Evolutionary conservation across 2,113 vertebrate genomes (phyloP).

Genomic region (Pseudopodoces humilis): DNA sequence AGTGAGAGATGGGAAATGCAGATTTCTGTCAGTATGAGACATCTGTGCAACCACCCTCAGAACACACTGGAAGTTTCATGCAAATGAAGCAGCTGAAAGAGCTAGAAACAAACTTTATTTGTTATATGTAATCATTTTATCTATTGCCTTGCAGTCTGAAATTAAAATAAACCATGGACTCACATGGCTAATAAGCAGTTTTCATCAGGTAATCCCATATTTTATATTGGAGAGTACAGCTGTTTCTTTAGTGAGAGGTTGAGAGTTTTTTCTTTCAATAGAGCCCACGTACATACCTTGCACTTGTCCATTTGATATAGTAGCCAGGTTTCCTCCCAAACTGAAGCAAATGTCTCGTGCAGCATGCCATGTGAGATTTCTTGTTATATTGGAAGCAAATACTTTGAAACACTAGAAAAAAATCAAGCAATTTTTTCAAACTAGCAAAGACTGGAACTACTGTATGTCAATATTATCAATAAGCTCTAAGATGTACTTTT

Average conservation of each 20-base stretch:
- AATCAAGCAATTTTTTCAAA: not conserved
- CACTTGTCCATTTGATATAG: conserved; percentile 78
- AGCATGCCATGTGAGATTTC: conserved; percentile 75
- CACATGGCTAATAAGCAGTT: not conserved
- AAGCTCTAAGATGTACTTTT: not conserved
- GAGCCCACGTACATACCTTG: conserved; percentile 77
- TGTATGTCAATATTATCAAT: not conserved
- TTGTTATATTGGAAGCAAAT: conserved; percentile 57
- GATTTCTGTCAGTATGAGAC: not conserved
- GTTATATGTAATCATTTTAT: not conserved
- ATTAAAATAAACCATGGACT: not conserved
- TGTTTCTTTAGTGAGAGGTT: not conserved
- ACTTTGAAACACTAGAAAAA: conserved; percentile 84
- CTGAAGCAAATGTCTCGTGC: conserved; percentile 76
- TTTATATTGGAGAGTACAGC: not conserved
- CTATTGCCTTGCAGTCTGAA: not conserved
- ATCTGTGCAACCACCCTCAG: not conserved
- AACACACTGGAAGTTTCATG: not conserved
- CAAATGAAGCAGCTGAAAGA: not conserved
- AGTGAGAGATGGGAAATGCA: not conserved
- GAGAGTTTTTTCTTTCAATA: not conserved
- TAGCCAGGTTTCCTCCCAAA: conserved; percentile 84
- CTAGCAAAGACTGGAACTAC: not conserved
- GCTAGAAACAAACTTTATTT: not conserved
- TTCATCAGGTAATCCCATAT: not conserved